Conservation (phyloP, 2,888 invertebrate species). For the Callinectes sapidus region DNA sequence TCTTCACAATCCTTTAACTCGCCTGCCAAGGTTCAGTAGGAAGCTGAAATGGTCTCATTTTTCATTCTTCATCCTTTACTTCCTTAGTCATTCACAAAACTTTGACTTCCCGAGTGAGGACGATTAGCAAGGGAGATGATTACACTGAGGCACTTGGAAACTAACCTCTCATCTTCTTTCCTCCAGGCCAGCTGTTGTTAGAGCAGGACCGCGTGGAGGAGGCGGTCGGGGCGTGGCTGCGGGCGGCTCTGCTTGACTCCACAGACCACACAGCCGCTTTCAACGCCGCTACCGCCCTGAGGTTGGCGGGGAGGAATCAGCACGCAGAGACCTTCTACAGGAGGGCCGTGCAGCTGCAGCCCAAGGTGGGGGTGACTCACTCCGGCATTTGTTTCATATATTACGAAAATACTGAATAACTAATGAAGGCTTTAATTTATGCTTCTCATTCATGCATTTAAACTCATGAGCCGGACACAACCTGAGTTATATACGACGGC, state of each 20-base stretch:
- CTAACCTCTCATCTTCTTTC: background rate
- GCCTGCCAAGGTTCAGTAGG: background rate
- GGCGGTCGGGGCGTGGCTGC: conserved; percentile 75
- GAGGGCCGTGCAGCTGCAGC: conserved; percentile 76
- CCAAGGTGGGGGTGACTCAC: conserved; percentile 75
- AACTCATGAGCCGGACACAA: conserved; percentile 10
- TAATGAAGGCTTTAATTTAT: conserved; percentile 21
- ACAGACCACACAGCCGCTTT: conserved; percentile 77
- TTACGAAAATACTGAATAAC: conserved; percentile 12
- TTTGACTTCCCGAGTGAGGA: background rate
- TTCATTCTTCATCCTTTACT: background rate
- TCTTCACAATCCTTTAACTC: background rate
- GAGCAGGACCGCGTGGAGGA: conserved; percentile 76
- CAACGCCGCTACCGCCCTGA: conserved; percentile 77
- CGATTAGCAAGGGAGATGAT: background rate
- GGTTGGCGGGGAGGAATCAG: conserved; percentile 76
- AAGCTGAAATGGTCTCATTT: background rate
- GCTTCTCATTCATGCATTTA: conserved; percentile 17
- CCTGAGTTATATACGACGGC: conserved; percentile 6
- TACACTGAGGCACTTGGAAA: background rate
- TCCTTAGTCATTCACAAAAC: background rate
- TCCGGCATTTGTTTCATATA: background rate
- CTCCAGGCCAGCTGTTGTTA: conserved; percentile 77
- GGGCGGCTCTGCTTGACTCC: conserved; percentile 75
- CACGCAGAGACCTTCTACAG: conserved; percentile 77